Conservation (phyloP, 2,113 vertebrate genomes). For the Mormoops blainvillei region DNA sequence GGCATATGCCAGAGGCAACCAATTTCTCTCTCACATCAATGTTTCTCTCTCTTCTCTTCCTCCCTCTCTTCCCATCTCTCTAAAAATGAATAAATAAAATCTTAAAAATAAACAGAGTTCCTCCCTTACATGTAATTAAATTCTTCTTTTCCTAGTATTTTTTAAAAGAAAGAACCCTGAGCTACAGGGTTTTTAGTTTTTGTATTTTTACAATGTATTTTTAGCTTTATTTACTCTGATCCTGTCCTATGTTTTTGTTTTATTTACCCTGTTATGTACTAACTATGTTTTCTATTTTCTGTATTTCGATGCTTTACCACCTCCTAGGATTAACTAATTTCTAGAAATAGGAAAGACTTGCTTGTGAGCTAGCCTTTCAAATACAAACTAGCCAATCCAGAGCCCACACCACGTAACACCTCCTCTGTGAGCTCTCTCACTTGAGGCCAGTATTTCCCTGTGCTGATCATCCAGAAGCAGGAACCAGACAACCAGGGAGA, state of each 20-base stretch:
- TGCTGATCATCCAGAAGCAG: not conserved
- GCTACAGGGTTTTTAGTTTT: too few relatives aligned
- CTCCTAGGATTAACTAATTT: not conserved
- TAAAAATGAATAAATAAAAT: too few relatives aligned
- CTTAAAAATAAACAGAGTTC: too few relatives aligned
- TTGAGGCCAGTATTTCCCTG: not conserved
- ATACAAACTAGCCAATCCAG: not conserved
- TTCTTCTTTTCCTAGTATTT: not conserved
- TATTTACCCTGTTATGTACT: not conserved
- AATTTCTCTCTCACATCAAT: too few relatives aligned
- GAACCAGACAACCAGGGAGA: not conserved
- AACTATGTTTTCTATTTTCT: not conserved
- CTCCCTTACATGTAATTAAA: not conserved
- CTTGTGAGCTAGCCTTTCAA: not conserved
- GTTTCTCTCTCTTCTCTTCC: too few relatives aligned
- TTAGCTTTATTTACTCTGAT: not conserved
- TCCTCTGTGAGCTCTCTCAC: not conserved
- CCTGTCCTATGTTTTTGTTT: too few relatives aligned
- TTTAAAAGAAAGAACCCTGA: not conserved
- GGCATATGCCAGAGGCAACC: too few relatives aligned
- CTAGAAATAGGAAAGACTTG: not conserved
- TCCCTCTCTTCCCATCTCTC: too few relatives aligned
- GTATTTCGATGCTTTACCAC: not conserved
- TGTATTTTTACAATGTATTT: not conserved
- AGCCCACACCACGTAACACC: not conserved